phyloP scores from a whole-genome alignment of 37 sponge, comb jelly and placozoan species.

The Ephydatia muelleri region DNA sequence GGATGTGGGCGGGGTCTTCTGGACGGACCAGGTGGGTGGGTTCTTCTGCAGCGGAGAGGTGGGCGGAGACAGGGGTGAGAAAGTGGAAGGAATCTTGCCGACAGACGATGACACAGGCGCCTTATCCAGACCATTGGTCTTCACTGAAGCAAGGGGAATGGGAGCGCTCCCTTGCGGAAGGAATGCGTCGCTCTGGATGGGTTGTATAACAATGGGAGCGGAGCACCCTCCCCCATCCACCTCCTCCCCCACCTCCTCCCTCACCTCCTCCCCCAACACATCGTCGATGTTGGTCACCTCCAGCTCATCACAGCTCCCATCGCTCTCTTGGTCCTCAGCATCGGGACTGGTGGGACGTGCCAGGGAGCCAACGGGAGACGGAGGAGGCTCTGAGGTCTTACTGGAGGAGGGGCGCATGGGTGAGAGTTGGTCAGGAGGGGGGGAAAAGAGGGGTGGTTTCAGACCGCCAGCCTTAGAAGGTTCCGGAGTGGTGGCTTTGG shows the following conservation, averaged over 20 bases:
- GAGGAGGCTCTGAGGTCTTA: neutral
- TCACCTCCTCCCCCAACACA: constrained; percentile 7
- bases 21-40: neutral
- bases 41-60: neutral
- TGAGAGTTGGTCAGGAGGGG: neutral
- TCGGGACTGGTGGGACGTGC: neutral
- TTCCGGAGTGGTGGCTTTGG: neutral
- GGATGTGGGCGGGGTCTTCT: too few species aligned
- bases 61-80: neutral
- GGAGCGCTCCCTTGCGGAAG: neutral
- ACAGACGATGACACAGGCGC: neutral
- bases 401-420: neutral
- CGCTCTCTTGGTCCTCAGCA: constrained; percentile 7
- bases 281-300: constrained; percentile 54
- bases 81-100: too few species aligned
- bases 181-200: neutral
- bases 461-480: neutral
- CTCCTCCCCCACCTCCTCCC: constrained; percentile 2
- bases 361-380: neutral
- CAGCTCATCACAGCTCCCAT: constrained; percentile 25
- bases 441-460: neutral
- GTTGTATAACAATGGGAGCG: neutral
- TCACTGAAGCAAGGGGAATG: neutral
- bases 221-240: neutral
- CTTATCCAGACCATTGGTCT: neutral